Evolutionary conservation across 2,888 invertebrate species (phyloP), one percentile per base, ranked within the genome.

Genomic region (Sarcophaga caerulescens): DNA sequence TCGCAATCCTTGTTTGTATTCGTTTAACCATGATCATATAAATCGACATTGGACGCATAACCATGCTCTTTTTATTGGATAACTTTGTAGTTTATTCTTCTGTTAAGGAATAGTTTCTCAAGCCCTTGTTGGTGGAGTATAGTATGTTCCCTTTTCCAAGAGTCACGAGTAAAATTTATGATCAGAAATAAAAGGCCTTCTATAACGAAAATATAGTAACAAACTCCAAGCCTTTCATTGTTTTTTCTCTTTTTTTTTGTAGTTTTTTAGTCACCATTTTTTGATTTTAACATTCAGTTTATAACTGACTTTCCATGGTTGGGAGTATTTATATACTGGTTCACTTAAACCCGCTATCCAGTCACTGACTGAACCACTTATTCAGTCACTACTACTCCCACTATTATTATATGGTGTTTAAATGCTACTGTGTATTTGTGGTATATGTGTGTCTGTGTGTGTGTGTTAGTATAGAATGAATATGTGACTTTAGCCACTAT

Each of bases 401-500:
- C 52, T 4, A 52, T 52, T 14, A 12, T 52, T 17, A 17, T 17
- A 14, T 52, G 17, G 4, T 52, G 52, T 52, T 52, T 52, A 52
- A 52, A 52, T 52, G 52, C 4, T 4, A 52, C 17, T 52, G 52
- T 52, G 52, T 52, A 52, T 52, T 52, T 52, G 17, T 12, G 12
- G 52, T 52, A 17, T 47, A 52, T 52, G 17, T 52, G 5, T 52
- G 52, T 52, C 4, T 17, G 4, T 1, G 17, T 52, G 17, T 59
- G n/a, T 14, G 25, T 19, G 69, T 62, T 57, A 63, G 52, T 45
- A 47, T 52, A 60, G 3, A 74, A 23, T 66, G 70, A 78, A 78
- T 52, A 52, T 84, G 86, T 84, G 86, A 86, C 81, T 86, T 84
- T 75, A 68, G 77, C 81, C 78, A 79, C 86, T 81, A 79, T 84